These are phyloP conservation scores for Laticauda laticaudata DNA, from an alignment of 2,113 vertebrate genomes.

Conservation along the genomic window DNA sequence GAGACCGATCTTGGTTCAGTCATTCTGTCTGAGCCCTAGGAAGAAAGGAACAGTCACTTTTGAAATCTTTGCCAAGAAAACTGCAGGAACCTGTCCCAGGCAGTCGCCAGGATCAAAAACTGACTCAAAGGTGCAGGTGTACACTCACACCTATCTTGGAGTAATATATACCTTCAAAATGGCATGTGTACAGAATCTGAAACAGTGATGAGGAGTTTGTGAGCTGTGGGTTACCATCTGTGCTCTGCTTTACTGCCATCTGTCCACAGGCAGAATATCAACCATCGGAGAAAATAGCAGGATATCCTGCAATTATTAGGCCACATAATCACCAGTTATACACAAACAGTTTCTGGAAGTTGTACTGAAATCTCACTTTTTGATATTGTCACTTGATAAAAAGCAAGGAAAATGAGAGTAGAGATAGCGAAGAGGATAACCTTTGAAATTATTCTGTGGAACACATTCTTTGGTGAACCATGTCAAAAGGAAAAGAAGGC, in stretches of 20 bases:
- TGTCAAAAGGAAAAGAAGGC: slow-evolving; percentile 18
- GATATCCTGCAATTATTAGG: slow-evolving; percentile 49
- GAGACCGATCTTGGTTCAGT: neutral
- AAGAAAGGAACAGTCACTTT: neutral
- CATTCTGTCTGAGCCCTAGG: neutral
- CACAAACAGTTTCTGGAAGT: slow-evolving; percentile 21
- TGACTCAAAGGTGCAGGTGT: neutral
- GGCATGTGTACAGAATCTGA: neutral
- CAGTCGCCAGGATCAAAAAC: neutral
- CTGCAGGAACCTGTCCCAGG: neutral
- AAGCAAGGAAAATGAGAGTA: neutral
- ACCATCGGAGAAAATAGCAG: slow-evolving; percentile 24
- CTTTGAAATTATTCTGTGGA: neutral
- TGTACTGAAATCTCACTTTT: slow-evolving; percentile 18
- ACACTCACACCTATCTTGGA: neutral
- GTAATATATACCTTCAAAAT: slow-evolving; percentile 24
- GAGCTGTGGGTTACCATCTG: slow-evolving; percentile 53
- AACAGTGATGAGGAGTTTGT: slow-evolving; percentile 37
- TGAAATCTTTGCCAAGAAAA: neutral
- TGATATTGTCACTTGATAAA: neutral
- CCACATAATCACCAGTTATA: slow-evolving; percentile 42
- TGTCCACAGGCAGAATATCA: slow-evolving; percentile 53
- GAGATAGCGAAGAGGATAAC: neutral
- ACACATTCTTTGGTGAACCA: slow-evolving; percentile 25
- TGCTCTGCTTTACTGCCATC: slow-evolving; percentile 56